Conservation (phyloP, 2,888 invertebrate genomes). For the Drosophila nigricruria region DNA sequence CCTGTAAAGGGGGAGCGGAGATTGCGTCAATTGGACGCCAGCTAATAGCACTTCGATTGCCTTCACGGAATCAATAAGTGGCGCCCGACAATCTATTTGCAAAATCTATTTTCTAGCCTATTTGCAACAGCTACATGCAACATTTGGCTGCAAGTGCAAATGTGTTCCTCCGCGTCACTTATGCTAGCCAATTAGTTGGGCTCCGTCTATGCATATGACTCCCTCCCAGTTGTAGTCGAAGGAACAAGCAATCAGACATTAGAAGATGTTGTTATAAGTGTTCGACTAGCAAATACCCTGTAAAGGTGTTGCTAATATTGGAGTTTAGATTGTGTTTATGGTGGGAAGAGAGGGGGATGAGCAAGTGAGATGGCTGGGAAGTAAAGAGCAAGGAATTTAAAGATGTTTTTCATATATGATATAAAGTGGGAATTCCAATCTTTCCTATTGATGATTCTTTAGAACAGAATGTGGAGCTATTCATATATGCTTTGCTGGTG, state of each 20-base stretch:
- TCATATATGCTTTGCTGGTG: too few relatives aligned
- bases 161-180: not conserved
- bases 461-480: too few relatives aligned
- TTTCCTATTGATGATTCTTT: too few relatives aligned
- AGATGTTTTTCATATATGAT: not conserved
- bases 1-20: not conserved
- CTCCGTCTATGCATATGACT: not conserved
- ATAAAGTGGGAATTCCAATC: not conserved
- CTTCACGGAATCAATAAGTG: slow-evolving; percentile 17
- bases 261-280: not conserved
- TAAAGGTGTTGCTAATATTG: not conserved
- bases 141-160: slow-evolving; percentile 21
- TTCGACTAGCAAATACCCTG: not conserved
- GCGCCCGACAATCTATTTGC: slow-evolving; percentile 26
- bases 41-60: slow-evolving; percentile 10
- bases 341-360: not conserved
- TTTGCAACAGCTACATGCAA: slow-evolving; percentile 18
- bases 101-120: slow-evolving; percentile 2
- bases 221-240: not conserved
- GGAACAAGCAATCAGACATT: not conserved
- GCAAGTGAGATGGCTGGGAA: not conserved
- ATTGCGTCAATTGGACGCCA: slow-evolving; percentile 18
- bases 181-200: slow-evolving; percentile 20
- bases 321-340: not conserved
- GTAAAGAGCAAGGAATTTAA: not conserved